Evolutionary conservation across 2,888 invertebrate species (phyloP).

Genomic region (Agonopterix heracliana): DNA sequence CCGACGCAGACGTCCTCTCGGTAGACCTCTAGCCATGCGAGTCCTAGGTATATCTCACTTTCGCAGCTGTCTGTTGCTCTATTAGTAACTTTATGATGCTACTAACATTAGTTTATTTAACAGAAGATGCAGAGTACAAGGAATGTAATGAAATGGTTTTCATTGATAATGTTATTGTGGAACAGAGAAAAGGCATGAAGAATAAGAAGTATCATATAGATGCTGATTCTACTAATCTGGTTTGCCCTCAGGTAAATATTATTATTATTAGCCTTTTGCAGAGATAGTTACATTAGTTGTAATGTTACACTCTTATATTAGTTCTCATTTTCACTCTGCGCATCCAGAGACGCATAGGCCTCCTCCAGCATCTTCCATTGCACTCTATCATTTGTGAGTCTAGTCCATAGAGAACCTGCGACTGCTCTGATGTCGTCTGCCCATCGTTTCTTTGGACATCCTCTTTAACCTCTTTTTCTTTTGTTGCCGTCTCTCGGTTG

Average conservation of each 20-base stretch:
- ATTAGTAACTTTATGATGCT: neutral
- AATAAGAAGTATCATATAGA: constrained; percentile 23
- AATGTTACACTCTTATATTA: neutral
- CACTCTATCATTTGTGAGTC: too few relatives aligned
- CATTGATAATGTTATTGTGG: constrained; percentile 22
- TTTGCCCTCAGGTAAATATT: constrained; percentile 22
- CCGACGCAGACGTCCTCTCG: neutral
- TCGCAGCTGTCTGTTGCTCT: too few relatives aligned
- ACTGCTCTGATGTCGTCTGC: too few relatives aligned
- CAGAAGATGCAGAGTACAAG: neutral
- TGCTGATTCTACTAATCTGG: constrained; percentile 12
- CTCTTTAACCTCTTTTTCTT: too few relatives aligned
- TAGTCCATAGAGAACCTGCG: too few relatives aligned
- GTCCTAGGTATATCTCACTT: too few relatives aligned
- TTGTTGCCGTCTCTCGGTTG: too few relatives aligned
- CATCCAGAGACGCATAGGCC: too few relatives aligned
- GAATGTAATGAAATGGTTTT: constrained; percentile 8
- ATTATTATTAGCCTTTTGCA: neutral
- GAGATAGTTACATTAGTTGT: neutral
- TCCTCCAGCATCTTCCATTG: too few relatives aligned
- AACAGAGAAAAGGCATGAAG: constrained; percentile 19
- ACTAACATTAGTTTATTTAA: neutral
- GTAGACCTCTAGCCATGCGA: neutral
- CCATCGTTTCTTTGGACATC: too few relatives aligned
- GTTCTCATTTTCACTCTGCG: neutral